Evolutionary conservation across 2,888 invertebrate species (phyloP).

Genomic region (Strigamia maritima): DNA sequence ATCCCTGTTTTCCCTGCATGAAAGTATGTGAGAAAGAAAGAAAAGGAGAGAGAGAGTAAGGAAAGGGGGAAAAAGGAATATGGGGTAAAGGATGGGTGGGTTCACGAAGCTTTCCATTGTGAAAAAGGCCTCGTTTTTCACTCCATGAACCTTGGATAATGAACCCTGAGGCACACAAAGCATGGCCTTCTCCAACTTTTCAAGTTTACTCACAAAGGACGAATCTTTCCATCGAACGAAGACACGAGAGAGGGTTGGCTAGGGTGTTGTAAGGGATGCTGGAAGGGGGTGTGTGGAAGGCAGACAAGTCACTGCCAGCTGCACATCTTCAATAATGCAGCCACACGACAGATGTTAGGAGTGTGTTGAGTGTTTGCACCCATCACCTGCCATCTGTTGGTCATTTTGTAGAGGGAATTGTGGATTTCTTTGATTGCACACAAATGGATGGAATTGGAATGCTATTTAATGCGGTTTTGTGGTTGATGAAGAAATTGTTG

Average conservation of each 20-base stretch:
- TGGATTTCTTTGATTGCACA: conserved; percentile 7
- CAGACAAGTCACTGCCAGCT: conserved; percentile 8
- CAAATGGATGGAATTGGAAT: conserved; percentile 17
- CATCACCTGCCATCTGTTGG: conserved; percentile 29
- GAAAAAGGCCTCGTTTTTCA: conserved; percentile 33
- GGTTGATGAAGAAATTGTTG: not conserved
- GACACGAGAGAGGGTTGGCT: conserved; percentile 20
- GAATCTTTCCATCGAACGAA: not conserved
- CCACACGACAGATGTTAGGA: conserved; percentile 25
- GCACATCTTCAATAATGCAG: conserved; percentile 17
- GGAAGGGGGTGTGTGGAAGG: not conserved
- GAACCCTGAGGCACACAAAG: conserved; percentile 21
- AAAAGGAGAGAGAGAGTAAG: not conserved
- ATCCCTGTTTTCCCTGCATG: not conserved
- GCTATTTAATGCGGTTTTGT: conserved; percentile 10
- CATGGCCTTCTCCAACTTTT: conserved; percentile 22
- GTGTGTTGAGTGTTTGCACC: conserved; percentile 23
- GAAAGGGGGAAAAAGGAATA: not conserved
- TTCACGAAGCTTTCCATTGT: not conserved
- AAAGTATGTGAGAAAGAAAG: not conserved
- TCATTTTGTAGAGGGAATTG: conserved; percentile 20
- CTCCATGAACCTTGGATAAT: conserved; percentile 35
- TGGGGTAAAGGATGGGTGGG: conserved; percentile 4
- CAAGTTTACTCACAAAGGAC: conserved; percentile 27
- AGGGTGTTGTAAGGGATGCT: conserved; percentile 7